Base-by-base conservation (phyloP, 2,888 invertebrate species). In the Leucoptera coffeella region DNA sequence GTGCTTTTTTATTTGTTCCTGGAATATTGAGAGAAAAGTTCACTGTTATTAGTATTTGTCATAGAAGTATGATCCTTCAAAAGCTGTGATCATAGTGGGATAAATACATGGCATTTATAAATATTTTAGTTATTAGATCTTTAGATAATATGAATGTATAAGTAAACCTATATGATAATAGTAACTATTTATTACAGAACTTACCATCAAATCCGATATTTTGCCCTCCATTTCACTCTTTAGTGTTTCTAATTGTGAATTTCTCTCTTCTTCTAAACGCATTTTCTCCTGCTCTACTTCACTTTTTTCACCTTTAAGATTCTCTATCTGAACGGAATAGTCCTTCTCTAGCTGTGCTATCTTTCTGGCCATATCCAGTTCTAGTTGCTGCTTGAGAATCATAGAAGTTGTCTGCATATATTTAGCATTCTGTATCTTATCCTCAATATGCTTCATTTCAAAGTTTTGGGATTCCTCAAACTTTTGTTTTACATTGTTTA, bases 271-370 rank as follows among this genome's bases (percentile, higher is more conserved):
- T 23, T 69, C 49, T 4, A 76, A 50, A 3, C 45, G 25, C 1
- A 37, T 37, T 36, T 73, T 75, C 35, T 72, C 62, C 20, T 41
- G 50, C 27, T 72, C 64, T 4, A 75, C 53, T 34, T 69, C 65
- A 39, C 64, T 49, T 15, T 65, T 67, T 30, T 67, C 56, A 2
- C 72, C 71, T 34, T 59, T 48, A n/a, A 72, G 51, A 22, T 57
- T 56, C 31, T 62, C 50, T 29, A 73, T 73, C 41, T 71, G 62
- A 9, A 37, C 35, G 13, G 64, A 56, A 38, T 65, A 60, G 6
- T 62, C 50, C 27, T 37, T 45, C 41, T 71, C 56, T 6, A 76
- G 40, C 30, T 57, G 45, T 27, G 56, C 45, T 15, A 75, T 65
- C 36, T 72, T 69, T 24, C 52, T 55, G 15, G 62, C 52, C 47